These are phyloP conservation scores for Nanger granti DNA, from an alignment of 2,113 vertebrate species.

Conservation along the genomic window DNA sequence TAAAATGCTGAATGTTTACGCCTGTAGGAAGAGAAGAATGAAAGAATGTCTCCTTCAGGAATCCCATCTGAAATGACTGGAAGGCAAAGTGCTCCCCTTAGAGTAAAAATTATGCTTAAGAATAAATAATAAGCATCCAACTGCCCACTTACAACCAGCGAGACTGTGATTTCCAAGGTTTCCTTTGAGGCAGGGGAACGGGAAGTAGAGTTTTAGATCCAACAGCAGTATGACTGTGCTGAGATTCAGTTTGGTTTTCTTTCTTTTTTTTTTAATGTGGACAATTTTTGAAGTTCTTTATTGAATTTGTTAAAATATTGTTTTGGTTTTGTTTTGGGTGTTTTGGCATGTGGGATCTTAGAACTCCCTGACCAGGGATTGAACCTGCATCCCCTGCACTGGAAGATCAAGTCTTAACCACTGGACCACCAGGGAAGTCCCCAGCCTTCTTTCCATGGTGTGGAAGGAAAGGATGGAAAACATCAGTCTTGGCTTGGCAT, in stretches of 20 bases:
- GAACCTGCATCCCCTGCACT: neutral
- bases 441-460: neutral
- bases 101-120: constrained; percentile 51
- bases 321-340: neutral
- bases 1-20: constrained; percentile 80
- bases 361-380: neutral
- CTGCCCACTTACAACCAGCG: neutral
- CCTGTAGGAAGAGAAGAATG: constrained; percentile 77
- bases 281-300: neutral
- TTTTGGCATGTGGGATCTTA: neutral
- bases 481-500: neutral
- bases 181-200: neutral
- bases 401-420: neutral
- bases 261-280: neutral
- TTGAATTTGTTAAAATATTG: neutral
- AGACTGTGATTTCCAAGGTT: neutral
- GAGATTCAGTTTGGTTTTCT: neutral
- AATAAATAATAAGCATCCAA: neutral
- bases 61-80: constrained; percentile 71
- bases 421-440: neutral
- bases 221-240: neutral
- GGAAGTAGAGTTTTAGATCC: neutral
- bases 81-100: constrained; percentile 67
- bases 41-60: constrained; percentile 78
- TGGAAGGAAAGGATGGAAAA: neutral